Evolutionary conservation across 2,113 vertebrate species (phyloP).

Genomic region (Struthidea cinerea): DNA sequence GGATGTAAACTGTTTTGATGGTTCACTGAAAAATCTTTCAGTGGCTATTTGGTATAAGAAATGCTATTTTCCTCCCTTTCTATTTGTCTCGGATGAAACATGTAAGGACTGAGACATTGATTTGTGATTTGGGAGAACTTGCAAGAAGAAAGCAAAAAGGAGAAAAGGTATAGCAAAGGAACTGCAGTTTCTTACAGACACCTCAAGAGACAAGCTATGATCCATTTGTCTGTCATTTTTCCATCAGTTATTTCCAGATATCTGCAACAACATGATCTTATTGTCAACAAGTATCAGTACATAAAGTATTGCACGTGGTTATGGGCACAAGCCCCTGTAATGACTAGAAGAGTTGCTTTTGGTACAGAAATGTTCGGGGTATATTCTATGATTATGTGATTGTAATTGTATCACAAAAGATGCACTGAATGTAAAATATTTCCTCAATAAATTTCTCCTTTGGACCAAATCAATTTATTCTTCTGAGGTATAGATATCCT

Average conservation of each 20-base stretch:
- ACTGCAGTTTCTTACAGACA: background rate
- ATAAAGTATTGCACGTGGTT: background rate
- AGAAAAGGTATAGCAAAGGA: background rate
- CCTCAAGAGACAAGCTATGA: background rate
- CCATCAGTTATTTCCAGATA: background rate
- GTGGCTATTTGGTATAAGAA: background rate
- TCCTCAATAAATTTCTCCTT: background rate
- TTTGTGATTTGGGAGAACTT: conserved; percentile 4
- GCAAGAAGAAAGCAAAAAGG: background rate
- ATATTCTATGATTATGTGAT: background rate
- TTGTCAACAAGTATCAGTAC: background rate
- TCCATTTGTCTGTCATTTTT: background rate
- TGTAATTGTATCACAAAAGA: background rate
- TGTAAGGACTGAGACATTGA: background rate
- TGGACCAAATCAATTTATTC: background rate
- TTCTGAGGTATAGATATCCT: background rate
- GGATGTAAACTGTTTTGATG: background rate
- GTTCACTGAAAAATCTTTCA: background rate
- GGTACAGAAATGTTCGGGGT: background rate
- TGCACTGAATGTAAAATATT: background rate
- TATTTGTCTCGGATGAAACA: conserved; percentile 12
- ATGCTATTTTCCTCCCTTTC: background rate
- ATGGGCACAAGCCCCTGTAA: background rate
- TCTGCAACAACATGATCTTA: background rate
- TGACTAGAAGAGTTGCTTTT: background rate